These are phyloP conservation scores for Oncorhynchus kisutch DNA, from an alignment of 2,113 vertebrate species.

Conservation along the genomic window DNA sequence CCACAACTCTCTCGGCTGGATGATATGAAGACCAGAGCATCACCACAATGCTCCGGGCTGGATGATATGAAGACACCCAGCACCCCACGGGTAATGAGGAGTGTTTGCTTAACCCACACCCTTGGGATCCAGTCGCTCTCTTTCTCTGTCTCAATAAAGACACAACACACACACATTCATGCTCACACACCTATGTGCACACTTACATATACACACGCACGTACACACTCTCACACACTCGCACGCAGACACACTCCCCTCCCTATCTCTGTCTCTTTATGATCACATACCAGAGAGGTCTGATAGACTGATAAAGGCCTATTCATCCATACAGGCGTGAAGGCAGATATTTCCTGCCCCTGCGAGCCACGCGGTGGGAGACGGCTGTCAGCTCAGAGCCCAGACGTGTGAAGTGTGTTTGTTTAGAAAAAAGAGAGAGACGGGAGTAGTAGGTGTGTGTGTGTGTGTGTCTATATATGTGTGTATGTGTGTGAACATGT, in stretches of 20 bases:
- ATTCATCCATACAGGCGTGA: conserved; percentile 11
- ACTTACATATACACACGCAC: background rate
- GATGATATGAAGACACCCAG: background rate
- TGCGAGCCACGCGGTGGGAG: background rate
- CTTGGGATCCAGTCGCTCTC: background rate
- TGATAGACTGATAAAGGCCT: background rate
- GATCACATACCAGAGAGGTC: conserved; percentile 18
- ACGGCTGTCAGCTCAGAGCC: background rate
- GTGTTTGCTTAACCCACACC: conserved; percentile 26
- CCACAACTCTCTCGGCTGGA: background rate
- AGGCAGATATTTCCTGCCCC: background rate
- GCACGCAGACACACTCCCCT: background rate
- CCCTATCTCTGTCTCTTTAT: conserved; percentile 1
- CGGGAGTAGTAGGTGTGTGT: background rate
- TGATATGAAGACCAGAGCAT: background rate
- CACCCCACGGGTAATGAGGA: background rate
- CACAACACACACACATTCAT: background rate
- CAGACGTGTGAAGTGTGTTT: background rate
- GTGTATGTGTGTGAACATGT: too few species aligned
- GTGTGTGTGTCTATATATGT: background rate
- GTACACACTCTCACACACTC: background rate
- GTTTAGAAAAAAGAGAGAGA: background rate
- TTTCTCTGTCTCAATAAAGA: conserved; percentile 9
- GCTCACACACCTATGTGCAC: background rate
- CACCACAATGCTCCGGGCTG: background rate